phyloP scores from a whole-genome alignment of 92 coral and sea anemone genomes.

The Heliopora coerulea region DNA sequence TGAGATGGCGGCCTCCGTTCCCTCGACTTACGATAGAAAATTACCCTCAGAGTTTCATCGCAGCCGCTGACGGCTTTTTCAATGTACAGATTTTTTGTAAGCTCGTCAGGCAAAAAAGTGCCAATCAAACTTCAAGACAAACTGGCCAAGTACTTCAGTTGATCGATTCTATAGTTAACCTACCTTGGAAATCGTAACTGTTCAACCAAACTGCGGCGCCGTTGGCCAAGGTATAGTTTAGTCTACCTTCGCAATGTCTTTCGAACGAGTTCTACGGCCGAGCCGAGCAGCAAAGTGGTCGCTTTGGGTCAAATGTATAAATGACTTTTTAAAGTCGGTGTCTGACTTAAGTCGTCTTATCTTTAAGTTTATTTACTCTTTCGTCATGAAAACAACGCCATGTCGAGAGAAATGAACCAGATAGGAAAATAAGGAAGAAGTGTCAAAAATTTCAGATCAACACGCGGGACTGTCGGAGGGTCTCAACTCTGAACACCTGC shows the following conservation, averaged over 20 bases:
- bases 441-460: constrained; percentile 21
- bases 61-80: too few relatives aligned
- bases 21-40: too few relatives aligned
- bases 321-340: constrained; percentile 10
- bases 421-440: constrained; percentile 17
- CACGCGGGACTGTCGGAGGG: not conserved
- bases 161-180: not conserved
- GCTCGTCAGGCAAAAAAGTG: not conserved
- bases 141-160: not conserved
- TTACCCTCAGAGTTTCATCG: too few relatives aligned
- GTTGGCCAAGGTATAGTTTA: not conserved
- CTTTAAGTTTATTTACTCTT: constrained; percentile 42
- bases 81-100: too few relatives aligned
- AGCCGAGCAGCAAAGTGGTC: constrained; percentile 5
- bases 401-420: constrained; percentile 44
- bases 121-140: not conserved
- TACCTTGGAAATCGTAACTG: not conserved
- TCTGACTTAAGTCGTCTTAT: constrained; percentile 11
- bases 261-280: not conserved
- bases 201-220: not conserved
- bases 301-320: constrained; percentile 16
- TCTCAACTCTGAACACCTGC: not conserved
- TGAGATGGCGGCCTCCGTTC: too few relatives aligned
- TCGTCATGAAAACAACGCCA: constrained; percentile 27
- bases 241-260: not conserved